A percentile compares a stretch with the other conserved stretches of the same genome.
Conservation (phyloP, 2,797 vertebrate genomes). For the Phataginus tetradactyla region DNA sequence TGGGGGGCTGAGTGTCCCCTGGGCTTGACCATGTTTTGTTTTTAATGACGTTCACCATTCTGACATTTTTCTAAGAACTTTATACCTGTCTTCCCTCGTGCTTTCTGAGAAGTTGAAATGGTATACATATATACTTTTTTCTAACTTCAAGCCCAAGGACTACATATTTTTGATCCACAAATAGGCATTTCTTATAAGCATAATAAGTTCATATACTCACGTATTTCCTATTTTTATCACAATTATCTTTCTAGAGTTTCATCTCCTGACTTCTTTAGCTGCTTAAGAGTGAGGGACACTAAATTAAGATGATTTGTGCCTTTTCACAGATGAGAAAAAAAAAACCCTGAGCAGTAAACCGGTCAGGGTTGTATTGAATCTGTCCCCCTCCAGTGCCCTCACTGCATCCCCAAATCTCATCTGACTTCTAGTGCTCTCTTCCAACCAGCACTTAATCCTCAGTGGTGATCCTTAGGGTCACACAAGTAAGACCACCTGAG, state of each 20-base stretch:
- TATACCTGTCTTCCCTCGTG: not conserved
- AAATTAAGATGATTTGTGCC: not conserved
- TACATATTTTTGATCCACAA: not conserved
- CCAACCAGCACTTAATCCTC: conserved; percentile 64
- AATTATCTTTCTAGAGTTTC: not conserved
- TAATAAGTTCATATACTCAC: conserved; percentile 22
- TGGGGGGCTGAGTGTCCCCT: not conserved
- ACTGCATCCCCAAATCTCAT: conserved; percentile 75
- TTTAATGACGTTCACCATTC: not conserved
- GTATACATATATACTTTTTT: not conserved
- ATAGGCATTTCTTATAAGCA: not conserved
- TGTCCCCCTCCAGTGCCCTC: conserved; percentile 69
- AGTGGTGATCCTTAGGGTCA: conserved; percentile 11
- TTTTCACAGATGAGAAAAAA: conserved; percentile 16
- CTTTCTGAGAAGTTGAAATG: conserved; percentile 1
- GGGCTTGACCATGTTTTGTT: not conserved
- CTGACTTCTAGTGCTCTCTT: conserved; percentile 55
- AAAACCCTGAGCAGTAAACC: not conserved
- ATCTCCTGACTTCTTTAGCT: not conserved
- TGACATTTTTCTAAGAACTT: not conserved
- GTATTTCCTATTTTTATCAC: conserved; percentile 16
- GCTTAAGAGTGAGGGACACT: not conserved
- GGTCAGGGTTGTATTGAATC: conserved; percentile 66
- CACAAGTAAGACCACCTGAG: not conserved
- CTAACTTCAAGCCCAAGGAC: conserved; percentile 6